Conservation (phyloP, 1,140 invertebrate genomes). For the Danaus plexippus region DNA sequence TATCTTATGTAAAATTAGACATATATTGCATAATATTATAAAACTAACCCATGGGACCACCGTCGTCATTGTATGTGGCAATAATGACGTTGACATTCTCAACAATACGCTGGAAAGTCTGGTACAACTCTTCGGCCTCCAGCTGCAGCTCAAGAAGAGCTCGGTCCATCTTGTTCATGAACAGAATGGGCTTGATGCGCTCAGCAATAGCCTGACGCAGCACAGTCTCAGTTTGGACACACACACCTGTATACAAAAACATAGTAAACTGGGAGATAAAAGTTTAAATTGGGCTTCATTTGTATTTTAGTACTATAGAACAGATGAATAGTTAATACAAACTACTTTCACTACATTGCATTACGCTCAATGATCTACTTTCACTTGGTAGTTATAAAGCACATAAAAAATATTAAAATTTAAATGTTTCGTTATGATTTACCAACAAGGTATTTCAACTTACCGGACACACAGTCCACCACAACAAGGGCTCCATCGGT, state of each 20-base stretch:
- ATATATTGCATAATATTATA: not conserved
- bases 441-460: slow-evolving; percentile 16
- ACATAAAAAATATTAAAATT: not conserved
- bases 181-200: slow-evolving; percentile 98
- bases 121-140: slow-evolving; percentile 97
- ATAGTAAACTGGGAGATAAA: no score
- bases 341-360: no score
- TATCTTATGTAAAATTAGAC: no score
- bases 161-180: slow-evolving; percentile 99
- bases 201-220: slow-evolving; percentile 98
- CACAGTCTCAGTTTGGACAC: slow-evolving; percentile 99
- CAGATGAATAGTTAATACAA: no score
- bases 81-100: slow-evolving; percentile 99
- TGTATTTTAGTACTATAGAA: no score
- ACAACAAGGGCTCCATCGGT: slow-evolving; percentile 99
- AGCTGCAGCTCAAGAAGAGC: slow-evolving; percentile 96
- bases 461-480: slow-evolving; percentile 99
- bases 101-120: slow-evolving; percentile 99
- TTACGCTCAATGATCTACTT: no score
- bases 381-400: no score
- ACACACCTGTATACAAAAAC: slow-evolving; percentile 83
- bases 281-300: not conserved
- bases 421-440: slow-evolving; percentile 1
- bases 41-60: slow-evolving; percentile 93
- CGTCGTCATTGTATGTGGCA: slow-evolving; percentile 97